These are phyloP conservation scores for Rhagoletis zephyria DNA, from an alignment of 1,140 invertebrate genomes.

Conservation along the genomic window DNA sequence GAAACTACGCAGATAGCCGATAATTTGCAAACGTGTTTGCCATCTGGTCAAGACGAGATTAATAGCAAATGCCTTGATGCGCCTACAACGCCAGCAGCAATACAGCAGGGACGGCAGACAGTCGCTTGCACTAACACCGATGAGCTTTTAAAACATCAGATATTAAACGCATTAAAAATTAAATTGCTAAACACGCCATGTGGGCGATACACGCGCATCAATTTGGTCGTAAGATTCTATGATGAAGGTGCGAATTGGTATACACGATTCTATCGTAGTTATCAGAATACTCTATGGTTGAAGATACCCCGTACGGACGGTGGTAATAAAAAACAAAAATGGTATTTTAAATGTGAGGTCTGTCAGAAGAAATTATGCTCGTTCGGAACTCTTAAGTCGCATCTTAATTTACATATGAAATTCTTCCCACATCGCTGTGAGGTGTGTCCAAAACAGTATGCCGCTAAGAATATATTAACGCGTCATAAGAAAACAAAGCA, in stretches of 20 bases:
- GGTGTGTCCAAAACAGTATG: constrained; percentile 37
- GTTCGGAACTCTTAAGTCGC: constrained; percentile 23
- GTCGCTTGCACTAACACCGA: not conserved
- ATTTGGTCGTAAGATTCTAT: constrained; percentile 43
- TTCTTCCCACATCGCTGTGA: constrained; percentile 45
- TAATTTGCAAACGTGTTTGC: not conserved
- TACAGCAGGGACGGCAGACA: constrained; percentile 3
- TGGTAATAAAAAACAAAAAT: not conserved
- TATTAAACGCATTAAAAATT: constrained; percentile 10
- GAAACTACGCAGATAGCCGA: not conserved
- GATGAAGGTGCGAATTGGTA: constrained; percentile 35
- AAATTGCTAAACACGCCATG: constrained; percentile 23
- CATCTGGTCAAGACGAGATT: not conserved
- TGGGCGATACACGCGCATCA: constrained; percentile 6
- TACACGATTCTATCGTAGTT: constrained; percentile 39
- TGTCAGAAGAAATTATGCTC: constrained; percentile 27
- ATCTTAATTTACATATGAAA: constrained; percentile 51
- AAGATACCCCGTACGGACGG: constrained; percentile 8
- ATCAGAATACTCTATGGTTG: constrained; percentile 42
- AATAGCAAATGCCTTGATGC: not conserved
- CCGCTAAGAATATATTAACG: not conserved
- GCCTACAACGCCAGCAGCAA: too few relatives aligned
- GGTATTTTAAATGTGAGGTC: constrained; percentile 49
- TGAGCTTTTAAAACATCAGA: constrained; percentile 2
- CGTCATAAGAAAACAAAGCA: constrained; percentile 40